Conservation (phyloP, 1,140 invertebrate species). For the Papilio polyxenes region DNA sequence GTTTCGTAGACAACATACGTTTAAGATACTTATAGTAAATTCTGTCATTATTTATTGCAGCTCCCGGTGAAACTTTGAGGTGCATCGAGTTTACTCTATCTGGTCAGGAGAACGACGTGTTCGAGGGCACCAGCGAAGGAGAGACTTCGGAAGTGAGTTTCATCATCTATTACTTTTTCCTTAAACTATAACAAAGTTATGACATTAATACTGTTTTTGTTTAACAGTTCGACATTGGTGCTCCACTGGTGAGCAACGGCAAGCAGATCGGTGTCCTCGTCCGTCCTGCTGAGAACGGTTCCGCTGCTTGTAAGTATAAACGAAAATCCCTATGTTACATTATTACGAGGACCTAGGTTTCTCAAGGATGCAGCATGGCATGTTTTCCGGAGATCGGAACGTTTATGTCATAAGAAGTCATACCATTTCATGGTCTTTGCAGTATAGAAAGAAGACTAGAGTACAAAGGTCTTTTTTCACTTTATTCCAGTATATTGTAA, state of each 20-base stretch:
- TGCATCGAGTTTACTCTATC: conserved; percentile 42
- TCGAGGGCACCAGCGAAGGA: conserved; percentile 35
- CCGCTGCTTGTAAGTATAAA: conserved; percentile 41
- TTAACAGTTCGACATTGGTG: conserved; percentile 61
- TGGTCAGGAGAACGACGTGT: conserved; percentile 36
- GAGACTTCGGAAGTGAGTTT: conserved; percentile 42
- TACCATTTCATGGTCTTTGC: too few relatives aligned
- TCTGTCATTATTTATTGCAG: conserved; percentile 33
- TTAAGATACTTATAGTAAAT: neutral
- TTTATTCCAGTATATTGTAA: too few relatives aligned
- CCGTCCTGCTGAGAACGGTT: conserved; percentile 33
- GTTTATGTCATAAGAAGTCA: too few relatives aligned
- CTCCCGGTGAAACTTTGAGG: conserved; percentile 46
- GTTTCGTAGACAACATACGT: too few relatives aligned
- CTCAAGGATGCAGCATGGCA: too few relatives aligned
- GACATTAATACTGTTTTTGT: neutral
- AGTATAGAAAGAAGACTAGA: too few relatives aligned
- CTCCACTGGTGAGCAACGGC: conserved; percentile 57
- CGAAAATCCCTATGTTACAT: neutral
- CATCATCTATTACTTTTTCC: neutral
- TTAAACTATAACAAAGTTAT: too few relatives aligned
- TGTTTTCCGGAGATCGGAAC: too few relatives aligned
- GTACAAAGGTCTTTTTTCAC: too few relatives aligned
- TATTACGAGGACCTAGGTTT: too few relatives aligned
- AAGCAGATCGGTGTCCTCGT: conserved; percentile 53